Evolutionary conservation across 1,140 invertebrate genomes (phyloP).

Genomic region (Brachystomella parvula): DNA sequence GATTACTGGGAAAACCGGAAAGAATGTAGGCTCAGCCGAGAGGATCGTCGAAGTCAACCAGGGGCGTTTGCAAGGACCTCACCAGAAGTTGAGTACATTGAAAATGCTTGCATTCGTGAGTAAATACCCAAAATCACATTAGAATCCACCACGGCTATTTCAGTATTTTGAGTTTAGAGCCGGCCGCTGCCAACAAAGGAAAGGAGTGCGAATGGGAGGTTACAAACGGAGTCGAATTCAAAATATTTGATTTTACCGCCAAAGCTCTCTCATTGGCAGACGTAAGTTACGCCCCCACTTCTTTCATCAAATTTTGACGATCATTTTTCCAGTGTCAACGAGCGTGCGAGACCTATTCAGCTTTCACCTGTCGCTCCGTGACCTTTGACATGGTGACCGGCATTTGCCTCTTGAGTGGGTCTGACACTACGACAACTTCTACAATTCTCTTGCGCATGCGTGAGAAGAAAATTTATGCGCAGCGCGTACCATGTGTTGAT

Average conservation of each 20-base stretch:
- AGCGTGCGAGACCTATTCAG: conserved; percentile 29
- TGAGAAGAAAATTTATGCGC: conserved; percentile 33
- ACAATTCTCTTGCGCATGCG: conserved; percentile 25
- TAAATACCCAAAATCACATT: neutral
- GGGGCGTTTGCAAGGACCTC: conserved; percentile 41
- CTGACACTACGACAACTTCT: conserved; percentile 36
- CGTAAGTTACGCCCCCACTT: conserved; percentile 20
- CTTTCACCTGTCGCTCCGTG: conserved; percentile 35
- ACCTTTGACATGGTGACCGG: conserved; percentile 31
- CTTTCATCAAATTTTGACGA: neutral
- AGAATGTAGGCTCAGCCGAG: conserved; percentile 44
- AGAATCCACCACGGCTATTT: conserved; percentile 7
- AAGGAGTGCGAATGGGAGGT: conserved; percentile 37
- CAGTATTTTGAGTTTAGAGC: conserved; percentile 20
- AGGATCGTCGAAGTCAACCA: conserved; percentile 44
- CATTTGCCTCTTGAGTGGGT: conserved; percentile 31
- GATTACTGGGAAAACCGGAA: conserved; percentile 39
- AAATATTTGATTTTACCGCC: conserved; percentile 32
- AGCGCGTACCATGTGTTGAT: conserved; percentile 35
- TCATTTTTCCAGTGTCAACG: conserved; percentile 31
- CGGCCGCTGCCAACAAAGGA: conserved; percentile 28
- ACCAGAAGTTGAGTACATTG: conserved; percentile 46
- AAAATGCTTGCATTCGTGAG: conserved; percentile 44
- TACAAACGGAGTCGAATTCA: conserved; percentile 31
- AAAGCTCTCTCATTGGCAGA: conserved; percentile 32